Evolutionary conservation across 64 coral and sea anemone genomes (phyloP), one percentile per base, ranked within the genome.

Genomic region (Orbicella faveolata): DNA sequence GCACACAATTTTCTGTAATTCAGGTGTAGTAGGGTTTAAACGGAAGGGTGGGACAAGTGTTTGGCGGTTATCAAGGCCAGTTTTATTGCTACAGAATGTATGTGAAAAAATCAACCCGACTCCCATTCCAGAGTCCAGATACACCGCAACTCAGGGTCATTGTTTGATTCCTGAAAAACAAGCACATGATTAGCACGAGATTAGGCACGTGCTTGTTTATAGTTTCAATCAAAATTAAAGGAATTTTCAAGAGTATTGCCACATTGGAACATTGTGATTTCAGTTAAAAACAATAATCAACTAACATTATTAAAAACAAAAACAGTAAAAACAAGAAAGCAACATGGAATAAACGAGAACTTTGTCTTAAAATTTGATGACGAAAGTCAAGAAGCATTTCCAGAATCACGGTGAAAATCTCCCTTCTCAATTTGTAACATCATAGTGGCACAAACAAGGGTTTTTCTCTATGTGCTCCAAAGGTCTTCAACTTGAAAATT

Each of bases 101-200:
- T 6, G 15, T n/a, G 30, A 72, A 6, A 17, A 73, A 85, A 23
- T 69, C 67, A 85, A 85, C 64, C 64, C 39, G 63, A 53, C 82
- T 85, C 82, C 12, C 64, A 85, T 73, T 85, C 10, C 20, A 52
- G 82, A 85, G 65, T 85, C n/a, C 41, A 85, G 64, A 85, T 36
- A 8, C 26, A 23, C 26, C 25, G 12, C 68, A 65, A 85, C 65
- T 51, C 39, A 17, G 82, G 36, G 19, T 85, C 82, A 85, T 62
- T 17, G 64, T 41, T 69, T 85, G 37, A 13, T 73, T 52, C 37
- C 37, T 52, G 63, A 72, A 73, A 39, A 5, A 82, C 33, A 80
- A 52, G 82, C 44, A 85, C 65, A 8, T 72, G 21, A 41, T 51
- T 25, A 85, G 37, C 37, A 72, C 65, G 65, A 26, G 64, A 67